phyloP scores from a whole-genome alignment of 2,888 invertebrate species.

The Lithosia quadra region DNA sequence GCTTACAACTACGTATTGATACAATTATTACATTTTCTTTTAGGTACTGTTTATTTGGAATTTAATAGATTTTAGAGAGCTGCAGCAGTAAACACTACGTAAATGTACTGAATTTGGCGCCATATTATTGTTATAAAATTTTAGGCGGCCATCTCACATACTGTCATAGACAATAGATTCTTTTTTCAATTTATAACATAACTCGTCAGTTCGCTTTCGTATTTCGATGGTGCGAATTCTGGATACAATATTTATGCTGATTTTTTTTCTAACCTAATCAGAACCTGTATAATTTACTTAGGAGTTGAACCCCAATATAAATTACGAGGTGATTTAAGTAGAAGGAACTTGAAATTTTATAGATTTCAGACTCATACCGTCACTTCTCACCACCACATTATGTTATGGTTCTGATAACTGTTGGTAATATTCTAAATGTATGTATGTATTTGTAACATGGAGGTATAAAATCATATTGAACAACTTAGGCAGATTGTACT shows the following conservation, averaged over 20 bases:
- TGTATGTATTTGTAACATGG: conserved; percentile 41
- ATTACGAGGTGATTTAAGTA: conserved; percentile 87
- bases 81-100: conserved; percentile 43
- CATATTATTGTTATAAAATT: conserved; percentile 41
- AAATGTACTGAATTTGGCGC: conserved; percentile 44
- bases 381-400: conserved; percentile 81
- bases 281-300: conserved; percentile 87
- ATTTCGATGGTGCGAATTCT: conserved; percentile 74
- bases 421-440: conserved; percentile 62
- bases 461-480: conserved; percentile 50
- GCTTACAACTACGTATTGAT: conserved; percentile 59
- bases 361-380: conserved; percentile 73
- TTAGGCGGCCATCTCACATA: conserved; percentile 44
- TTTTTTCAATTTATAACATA: conserved; percentile 47
- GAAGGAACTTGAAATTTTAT: conserved; percentile 78
- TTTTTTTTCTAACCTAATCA: conserved; percentile 85
- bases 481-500: conserved; percentile 34
- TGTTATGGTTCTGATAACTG: conserved; percentile 83
- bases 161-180: conserved; percentile 40
- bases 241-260: conserved; percentile 58
- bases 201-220: conserved; percentile 70
- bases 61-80: conserved; percentile 68
- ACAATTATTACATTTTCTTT: conserved; percentile 64
- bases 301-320: conserved; percentile 78
- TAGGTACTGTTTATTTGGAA: conserved; percentile 66